Evolutionary conservation across 1,140 invertebrate species (phyloP), one percentile per base, ranked within the genome.

Genomic region (Helicoverpa zea): DNA sequence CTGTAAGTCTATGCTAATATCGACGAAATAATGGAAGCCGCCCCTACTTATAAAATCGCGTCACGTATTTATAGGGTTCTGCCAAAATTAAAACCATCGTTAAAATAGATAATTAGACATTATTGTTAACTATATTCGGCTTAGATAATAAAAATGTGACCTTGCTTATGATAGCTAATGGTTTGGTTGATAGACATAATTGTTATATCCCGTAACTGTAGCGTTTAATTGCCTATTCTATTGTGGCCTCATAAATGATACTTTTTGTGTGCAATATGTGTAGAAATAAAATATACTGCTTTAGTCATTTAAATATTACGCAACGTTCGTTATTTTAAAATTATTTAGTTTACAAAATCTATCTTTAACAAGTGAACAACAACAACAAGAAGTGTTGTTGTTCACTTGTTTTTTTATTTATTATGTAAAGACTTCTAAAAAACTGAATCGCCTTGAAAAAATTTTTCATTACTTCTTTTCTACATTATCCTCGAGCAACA

Each of bases 191-290:
- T 68, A 49, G 64, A 68, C 7, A 49, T 68, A 49, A 68, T 68
- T 68, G 64, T 49, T 68, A 68, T 49, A 68, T 68, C 43, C 64
- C 43, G 30, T 68, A 49, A 68, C 43, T 68, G 43, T 12, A 3
- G 16, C 64, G 49, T 2, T 49, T 49, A 68, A 68, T 18, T 68
- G 43, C 63, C 43, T 49, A 49, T 12, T 68, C 43, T 49, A 49
- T 12, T 68, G 29, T 61, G 64, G 3, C 43, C 43, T 68, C 64
- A 68, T 49, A 3, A n/a, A 68, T 68, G 7, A 49, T 49, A 23
- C 63, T 5, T 43, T 43, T 43, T 10, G 56, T 18, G 2, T 58
- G 14, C 54, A 56, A 56, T 56, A 58, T n/a, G 2, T 18, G 18
- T 18, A 58, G n/a, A 58, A 35, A 4, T 35, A 35, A 35, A 35